Percentiles rank a stretch among this genome's conserved stretches.
Conservation (phyloP, 2,113 vertebrate genomes). For the Phalacrocorax aristotelis region DNA sequence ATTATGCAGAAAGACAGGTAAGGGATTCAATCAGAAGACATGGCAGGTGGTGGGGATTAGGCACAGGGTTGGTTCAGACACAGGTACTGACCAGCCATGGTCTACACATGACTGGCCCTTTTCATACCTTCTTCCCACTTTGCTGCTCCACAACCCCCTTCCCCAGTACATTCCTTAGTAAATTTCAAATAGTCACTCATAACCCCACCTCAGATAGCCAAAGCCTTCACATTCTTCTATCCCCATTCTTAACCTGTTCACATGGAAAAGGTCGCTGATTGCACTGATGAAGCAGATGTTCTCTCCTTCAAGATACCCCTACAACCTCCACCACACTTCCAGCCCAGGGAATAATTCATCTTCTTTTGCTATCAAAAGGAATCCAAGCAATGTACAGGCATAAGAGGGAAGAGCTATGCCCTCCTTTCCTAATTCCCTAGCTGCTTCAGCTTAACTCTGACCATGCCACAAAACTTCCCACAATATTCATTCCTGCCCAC, state of each 20-base stretch:
- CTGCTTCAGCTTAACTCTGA: background rate
- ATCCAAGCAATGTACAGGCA: background rate
- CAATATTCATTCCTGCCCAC: background rate
- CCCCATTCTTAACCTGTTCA: fast-evolving
- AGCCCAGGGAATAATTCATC: background rate
- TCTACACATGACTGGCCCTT: background rate
- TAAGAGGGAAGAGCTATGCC: background rate
- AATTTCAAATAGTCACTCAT: background rate
- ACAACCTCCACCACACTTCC: background rate
- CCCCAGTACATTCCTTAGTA: background rate
- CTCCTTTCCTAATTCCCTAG: background rate
- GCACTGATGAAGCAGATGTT: background rate
- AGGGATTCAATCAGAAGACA: background rate
- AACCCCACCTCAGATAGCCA: background rate
- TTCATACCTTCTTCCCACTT: background rate
- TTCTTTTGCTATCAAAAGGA: background rate
- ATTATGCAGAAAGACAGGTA: background rate
- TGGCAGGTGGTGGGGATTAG: background rate
- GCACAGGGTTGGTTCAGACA: background rate
- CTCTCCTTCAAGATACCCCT: background rate
- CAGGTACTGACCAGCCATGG: fast-evolving
- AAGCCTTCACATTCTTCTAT: background rate
- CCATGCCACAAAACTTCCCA: background rate
- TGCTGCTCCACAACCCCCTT: background rate
- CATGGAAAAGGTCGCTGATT: background rate